phyloP scores from a whole-genome alignment of 1,140 invertebrate species.

The Meloidogyne floridensis region DNA sequence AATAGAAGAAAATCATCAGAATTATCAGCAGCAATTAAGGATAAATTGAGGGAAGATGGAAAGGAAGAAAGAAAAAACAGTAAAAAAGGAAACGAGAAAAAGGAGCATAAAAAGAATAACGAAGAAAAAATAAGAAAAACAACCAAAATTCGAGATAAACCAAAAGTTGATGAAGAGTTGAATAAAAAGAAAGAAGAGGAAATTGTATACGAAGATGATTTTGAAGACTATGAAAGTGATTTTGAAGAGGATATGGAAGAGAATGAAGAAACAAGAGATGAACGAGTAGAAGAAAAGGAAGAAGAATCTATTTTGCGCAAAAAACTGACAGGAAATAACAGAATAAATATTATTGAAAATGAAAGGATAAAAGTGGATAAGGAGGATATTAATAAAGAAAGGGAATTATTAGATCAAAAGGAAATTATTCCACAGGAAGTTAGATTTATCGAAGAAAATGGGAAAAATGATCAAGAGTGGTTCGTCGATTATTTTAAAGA shows the following conservation, averaged over 20 bases:
- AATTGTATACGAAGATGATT: conserved; percentile 26
- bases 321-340: not conserved
- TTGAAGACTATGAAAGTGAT: conserved; percentile 36
- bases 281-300: not conserved
- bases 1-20: not conserved
- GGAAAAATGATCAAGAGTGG: not conserved
- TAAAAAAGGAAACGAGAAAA: conserved; percentile 7
- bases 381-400: not conserved
- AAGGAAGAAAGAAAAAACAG: not conserved
- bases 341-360: not conserved
- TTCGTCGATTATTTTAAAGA: not conserved
- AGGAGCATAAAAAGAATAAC: not conserved
- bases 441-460: not conserved
- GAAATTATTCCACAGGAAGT: not conserved
- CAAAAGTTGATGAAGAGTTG: not conserved
- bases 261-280: not conserved
- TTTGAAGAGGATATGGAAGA: conserved; percentile 23
- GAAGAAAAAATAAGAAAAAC: not conserved
- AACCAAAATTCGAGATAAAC: not conserved
- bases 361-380: not conserved
- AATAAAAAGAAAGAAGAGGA: conserved; percentile 10
- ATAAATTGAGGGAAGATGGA: not conserved
- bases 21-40: not conserved
- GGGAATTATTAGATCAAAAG: not conserved
- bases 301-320: not conserved